Percentiles rank a stretch among this genome's conserved stretches.
These are phyloP conservation scores for Chrysomela aeneicollis DNA, from an alignment of 2,888 invertebrate species.

Conservation along the genomic window DNA sequence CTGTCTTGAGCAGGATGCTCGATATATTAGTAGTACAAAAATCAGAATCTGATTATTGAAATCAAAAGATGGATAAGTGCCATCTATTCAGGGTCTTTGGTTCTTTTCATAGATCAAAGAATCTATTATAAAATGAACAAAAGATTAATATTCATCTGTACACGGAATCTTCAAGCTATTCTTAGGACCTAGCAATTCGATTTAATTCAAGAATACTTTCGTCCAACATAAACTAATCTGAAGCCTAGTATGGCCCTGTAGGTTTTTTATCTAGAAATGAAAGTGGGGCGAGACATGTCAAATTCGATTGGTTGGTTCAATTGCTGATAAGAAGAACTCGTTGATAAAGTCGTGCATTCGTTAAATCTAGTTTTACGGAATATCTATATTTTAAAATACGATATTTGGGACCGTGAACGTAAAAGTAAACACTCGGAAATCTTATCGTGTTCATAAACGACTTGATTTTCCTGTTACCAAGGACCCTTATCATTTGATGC, in stretches of 20 bases:
- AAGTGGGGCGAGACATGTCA: slow-evolving; percentile 51
- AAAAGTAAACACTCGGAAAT: slow-evolving; percentile 27
- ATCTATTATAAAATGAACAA: too few relatives aligned
- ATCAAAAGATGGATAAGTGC: too few relatives aligned
- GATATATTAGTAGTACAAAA: too few relatives aligned
- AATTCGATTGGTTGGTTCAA: slow-evolving; percentile 54
- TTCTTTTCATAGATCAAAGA: too few relatives aligned
- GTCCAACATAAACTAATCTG: too few relatives aligned
- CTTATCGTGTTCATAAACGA: slow-evolving; percentile 6
- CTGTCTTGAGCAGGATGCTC: too few relatives aligned
- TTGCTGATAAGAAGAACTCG: slow-evolving; percentile 51
- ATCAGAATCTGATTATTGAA: too few relatives aligned
- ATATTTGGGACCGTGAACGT: slow-evolving; percentile 16
- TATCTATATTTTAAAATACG: slow-evolving; percentile 21
- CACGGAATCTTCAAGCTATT: too few relatives aligned
- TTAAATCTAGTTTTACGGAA: slow-evolving; percentile 17
- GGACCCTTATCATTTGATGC: neutral
- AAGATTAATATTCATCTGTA: too few relatives aligned
- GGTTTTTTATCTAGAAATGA: slow-evolving; percentile 29
- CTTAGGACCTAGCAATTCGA: too few relatives aligned
- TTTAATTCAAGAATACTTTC: too few relatives aligned
- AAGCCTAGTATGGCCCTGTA: slow-evolving; percentile 27
- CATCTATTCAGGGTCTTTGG: too few relatives aligned
- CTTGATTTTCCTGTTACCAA: neutral
- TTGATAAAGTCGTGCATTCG: slow-evolving; percentile 35